Evolutionary conservation across 1,140 invertebrate genomes (phyloP), one percentile per base, ranked within the genome.

Genomic region (Ceratosolen solmsi): DNA sequence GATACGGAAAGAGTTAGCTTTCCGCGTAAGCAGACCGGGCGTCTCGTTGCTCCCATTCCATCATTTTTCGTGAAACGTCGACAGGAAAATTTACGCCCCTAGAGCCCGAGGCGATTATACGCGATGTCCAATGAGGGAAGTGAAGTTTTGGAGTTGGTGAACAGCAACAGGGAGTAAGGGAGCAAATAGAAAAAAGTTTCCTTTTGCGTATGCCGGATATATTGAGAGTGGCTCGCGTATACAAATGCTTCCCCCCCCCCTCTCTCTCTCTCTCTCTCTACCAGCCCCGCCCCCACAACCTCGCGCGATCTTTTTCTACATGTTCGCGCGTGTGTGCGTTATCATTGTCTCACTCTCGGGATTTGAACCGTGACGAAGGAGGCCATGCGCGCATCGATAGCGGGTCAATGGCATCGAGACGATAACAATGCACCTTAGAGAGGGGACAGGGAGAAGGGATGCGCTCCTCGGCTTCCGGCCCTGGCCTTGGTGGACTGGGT

Each of bases 361-460:
- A 36, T 22, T 49, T 41, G 71, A 80, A 75, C 70, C 79, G 46
- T 70, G 72, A 80, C 58, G 70, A 49, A 41, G 46, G 72, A 74
- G 58, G 51, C 22, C 36, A 15, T 13, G 54, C 30, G 38, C 27
- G 30, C 72, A 54, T 51, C 54, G 80, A 82, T 82, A 82, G 73
- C 80, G 46, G 73, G 80, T 82, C 80, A 82, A 82, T 82, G 80
- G 80, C 80, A 82, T n/a, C 63, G 36, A 4, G 22, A 2, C 46
- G 46, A 75, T 54, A 74, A 63, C 33, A 60, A 25, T 65, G 25
- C 15, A 5, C 36, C 56, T 0, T 7, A 17, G 7, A 4, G 17
- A 15, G 20, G 51, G 20, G 41, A 5, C 41, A 46, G 5, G 41
- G 60, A n/a, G 2, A 7, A 46, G 5, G n/a, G 22, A 7, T 27